Evolutionary conservation across 2,797 vertebrate genomes (phyloP).

Genomic region (Simalia tracyae): DNA sequence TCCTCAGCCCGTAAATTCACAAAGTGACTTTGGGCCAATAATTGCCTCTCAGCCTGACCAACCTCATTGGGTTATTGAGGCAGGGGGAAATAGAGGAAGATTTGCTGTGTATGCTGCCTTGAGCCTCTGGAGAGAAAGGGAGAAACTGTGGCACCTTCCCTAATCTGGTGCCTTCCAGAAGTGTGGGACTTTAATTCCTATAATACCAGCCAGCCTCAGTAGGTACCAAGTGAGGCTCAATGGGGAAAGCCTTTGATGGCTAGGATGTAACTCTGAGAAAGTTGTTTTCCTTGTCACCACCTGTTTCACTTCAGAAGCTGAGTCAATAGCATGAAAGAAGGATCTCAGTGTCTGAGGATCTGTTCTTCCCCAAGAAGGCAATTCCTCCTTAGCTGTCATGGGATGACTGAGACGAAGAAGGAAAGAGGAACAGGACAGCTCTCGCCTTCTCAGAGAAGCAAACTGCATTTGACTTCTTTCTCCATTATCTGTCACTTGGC

Average conservation of each 20-base stretch:
- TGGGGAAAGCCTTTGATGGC: not conserved
- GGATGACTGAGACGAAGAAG: not conserved
- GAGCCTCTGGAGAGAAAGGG: not conserved
- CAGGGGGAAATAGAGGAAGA: not conserved
- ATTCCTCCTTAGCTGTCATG: not conserved
- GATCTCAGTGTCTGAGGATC: not conserved
- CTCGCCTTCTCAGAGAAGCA: not conserved
- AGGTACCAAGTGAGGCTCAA: not conserved
- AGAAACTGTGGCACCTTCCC: not conserved
- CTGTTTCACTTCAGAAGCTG: not conserved
- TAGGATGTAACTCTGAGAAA: not conserved
- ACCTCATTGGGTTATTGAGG: not conserved
- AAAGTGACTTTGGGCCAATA: not conserved
- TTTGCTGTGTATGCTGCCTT: not conserved
- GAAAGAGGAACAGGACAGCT: not conserved
- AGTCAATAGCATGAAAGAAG: not conserved
- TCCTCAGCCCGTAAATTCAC: not conserved
- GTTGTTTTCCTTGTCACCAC: not conserved
- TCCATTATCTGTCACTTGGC: not conserved
- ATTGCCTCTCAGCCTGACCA: not conserved
- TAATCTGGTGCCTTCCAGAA: not conserved
- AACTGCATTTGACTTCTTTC: not conserved
- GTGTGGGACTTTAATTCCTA: not conserved
- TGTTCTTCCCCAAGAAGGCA: not conserved
- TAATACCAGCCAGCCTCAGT: not conserved